phyloP scores from a whole-genome alignment of 1,140 invertebrate species.

The Vanessa atalanta region DNA sequence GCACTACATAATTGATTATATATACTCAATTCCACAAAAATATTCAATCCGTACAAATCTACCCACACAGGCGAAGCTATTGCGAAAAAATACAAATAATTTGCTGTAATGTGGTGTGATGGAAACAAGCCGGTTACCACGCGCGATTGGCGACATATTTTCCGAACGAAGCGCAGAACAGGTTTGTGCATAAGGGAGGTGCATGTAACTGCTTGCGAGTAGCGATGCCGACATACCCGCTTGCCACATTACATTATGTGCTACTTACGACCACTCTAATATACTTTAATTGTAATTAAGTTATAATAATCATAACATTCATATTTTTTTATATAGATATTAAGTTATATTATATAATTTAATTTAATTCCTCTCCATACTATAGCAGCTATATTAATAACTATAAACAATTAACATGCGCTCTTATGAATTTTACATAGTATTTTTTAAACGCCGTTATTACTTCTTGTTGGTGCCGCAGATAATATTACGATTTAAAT shows the following conservation, averaged over 20 bases:
- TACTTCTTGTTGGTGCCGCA: too few relatives aligned
- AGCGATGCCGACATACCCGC: slow-evolving; percentile 56
- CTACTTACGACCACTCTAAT: slow-evolving; percentile 56
- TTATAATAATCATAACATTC: neutral
- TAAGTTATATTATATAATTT: neutral
- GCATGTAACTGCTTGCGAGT: slow-evolving; percentile 53
- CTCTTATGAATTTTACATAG: too few relatives aligned
- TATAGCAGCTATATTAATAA: too few relatives aligned
- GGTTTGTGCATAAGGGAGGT: slow-evolving; percentile 67
- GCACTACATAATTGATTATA: neutral
- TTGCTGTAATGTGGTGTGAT: slow-evolving; percentile 61
- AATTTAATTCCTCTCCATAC: too few relatives aligned
- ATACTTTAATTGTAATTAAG: slow-evolving; percentile 32
- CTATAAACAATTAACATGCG: too few relatives aligned
- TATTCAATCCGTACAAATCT: slow-evolving; percentile 9
- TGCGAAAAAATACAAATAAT: slow-evolving; percentile 64
- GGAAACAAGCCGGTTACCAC: slow-evolving; percentile 64
- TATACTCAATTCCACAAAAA: neutral
- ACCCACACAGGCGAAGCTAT: slow-evolving; percentile 41
- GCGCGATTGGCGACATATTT: slow-evolving; percentile 74
- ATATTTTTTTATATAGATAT: neutral
- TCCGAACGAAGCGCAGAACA: slow-evolving; percentile 69
- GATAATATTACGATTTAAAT: too few relatives aligned
- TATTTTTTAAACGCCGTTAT: too few relatives aligned
- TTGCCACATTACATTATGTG: slow-evolving; percentile 66